A percentile compares a stretch with the other conserved stretches of the same genome.
These are phyloP conservation scores for Drosophila fungiperda DNA, from an alignment of 2,888 invertebrate species.

Conservation along the genomic window DNA sequence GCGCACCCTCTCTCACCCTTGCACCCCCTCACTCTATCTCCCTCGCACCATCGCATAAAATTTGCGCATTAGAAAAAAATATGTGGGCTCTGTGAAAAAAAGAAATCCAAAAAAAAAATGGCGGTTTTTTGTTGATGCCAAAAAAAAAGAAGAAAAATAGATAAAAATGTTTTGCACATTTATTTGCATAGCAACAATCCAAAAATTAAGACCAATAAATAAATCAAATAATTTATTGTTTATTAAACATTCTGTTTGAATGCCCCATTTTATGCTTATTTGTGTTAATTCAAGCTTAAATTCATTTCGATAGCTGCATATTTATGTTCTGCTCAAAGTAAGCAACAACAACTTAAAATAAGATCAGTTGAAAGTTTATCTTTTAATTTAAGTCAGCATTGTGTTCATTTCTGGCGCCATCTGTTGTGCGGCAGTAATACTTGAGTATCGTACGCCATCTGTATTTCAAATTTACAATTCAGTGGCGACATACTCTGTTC, in stretches of 20 bases:
- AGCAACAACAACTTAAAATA: not conserved
- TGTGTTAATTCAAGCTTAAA: not conserved
- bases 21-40: conserved; percentile 40
- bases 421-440: not conserved
- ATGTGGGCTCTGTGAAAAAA: conserved; percentile 50
- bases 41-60: conserved; percentile 46
- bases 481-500: not conserved
- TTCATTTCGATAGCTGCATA: not conserved
- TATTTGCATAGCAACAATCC: conserved; percentile 16
- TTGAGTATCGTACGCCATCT: not conserved
- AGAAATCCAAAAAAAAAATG: conserved; percentile 57
- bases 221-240: not conserved
- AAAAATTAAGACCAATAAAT: not conserved
- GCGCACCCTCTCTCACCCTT: conserved; percentile 33
- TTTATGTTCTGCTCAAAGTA: not conserved
- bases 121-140: conserved; percentile 39
- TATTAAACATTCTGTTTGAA: not conserved
- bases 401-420: not conserved
- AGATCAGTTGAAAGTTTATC: not conserved
- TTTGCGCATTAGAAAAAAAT: conserved; percentile 74
- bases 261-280: not conserved
- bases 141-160: conserved; percentile 14
- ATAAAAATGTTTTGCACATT: conserved; percentile 22
- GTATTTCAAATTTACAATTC: not conserved
- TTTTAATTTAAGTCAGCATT: not conserved